Evolutionary conservation across 2,888 invertebrate species (phyloP).

Genomic region (Drosophila kambysellisi): DNA sequence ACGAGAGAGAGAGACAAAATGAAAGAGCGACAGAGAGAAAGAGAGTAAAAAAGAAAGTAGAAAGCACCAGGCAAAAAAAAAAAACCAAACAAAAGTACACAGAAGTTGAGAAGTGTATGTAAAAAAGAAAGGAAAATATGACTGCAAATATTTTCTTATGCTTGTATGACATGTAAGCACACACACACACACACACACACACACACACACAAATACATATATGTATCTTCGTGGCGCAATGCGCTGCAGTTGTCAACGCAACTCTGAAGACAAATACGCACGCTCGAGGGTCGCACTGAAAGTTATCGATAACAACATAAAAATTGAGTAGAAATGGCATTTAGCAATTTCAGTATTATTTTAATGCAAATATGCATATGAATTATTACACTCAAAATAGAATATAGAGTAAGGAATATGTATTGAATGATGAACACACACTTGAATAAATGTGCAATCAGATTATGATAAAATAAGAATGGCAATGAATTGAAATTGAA

Average conservation of each 20-base stretch:
- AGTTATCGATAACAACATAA: not conserved
- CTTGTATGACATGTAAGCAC: constrained; percentile 71
- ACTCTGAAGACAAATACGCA: constrained; percentile 5
- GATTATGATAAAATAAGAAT: not conserved
- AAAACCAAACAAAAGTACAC: constrained; percentile 71
- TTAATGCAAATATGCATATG: not conserved
- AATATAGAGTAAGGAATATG: not conserved
- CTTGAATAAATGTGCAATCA: not conserved
- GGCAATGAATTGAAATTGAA: not conserved
- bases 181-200: constrained; percentile 16
- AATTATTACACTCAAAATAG: not conserved
- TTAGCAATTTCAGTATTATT: not conserved
- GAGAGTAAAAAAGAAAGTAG: constrained; percentile 16
- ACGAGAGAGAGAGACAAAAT: not conserved
- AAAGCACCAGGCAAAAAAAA: constrained; percentile 30
- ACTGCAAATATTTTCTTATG: constrained; percentile 77
- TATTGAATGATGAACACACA: not conserved
- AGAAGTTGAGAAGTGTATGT: constrained; percentile 47
- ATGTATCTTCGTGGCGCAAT: constrained; percentile 29
- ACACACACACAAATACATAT: constrained; percentile 2
- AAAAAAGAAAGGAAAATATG: constrained; percentile 47
- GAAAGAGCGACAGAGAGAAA: not conserved
- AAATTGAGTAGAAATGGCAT: not conserved
- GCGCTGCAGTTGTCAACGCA: constrained; percentile 42
- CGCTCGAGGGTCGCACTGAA: constrained; percentile 26